Evolutionary conservation across 2,888 invertebrate species (phyloP), one percentile per base, ranked within the genome.

Genomic region (Agrenia bidenticulata): DNA sequence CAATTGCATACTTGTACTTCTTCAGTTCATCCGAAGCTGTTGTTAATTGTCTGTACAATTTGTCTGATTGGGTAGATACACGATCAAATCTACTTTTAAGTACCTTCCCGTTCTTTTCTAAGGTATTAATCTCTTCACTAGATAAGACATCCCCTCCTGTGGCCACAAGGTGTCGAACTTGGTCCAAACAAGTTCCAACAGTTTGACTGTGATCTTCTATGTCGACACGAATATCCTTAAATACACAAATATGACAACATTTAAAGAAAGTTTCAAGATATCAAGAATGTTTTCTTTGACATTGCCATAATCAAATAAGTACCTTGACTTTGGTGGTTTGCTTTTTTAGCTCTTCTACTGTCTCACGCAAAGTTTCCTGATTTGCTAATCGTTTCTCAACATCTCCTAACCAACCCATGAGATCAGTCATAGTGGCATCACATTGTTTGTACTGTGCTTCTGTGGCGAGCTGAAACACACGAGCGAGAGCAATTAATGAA

Each of bases 391-490:
- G 86, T 73, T 89, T 88, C 81, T 95, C 94, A 9, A 94, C 84
- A 67, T 89, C 88, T 24, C 86, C 85, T 76, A 95, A 88, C 94
- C 94, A 94, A 80, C 90, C 88, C 77, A 93, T 83, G 65, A 94
- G 84, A 79, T 90, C 90, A 70, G 88, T 87, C 66, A 94, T 84
- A 49, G 88, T 89, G 80, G 93, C 92, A 81, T 92, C 92, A 81
- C 93, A 94, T 77, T 91, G 84, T 79, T 90, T 89, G 85, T 93
- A 94, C 81, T 93, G 93, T 81, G 94, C 94, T 82, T 94, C 91
- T 77, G 94, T 91, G 78, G 94, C 94, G 90, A 93, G 92, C 94
- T 94, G 85, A 75, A 86, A 70, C n/a, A n/a, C n/a, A n/a, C n/a
- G n/a, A n/a, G n/a, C n/a, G n/a, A n/a, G n/a, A n/a, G n/a, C n/a